Conservation (phyloP, 2,888 invertebrate genomes). For the Drosophila nr. perissopoda region DNA sequence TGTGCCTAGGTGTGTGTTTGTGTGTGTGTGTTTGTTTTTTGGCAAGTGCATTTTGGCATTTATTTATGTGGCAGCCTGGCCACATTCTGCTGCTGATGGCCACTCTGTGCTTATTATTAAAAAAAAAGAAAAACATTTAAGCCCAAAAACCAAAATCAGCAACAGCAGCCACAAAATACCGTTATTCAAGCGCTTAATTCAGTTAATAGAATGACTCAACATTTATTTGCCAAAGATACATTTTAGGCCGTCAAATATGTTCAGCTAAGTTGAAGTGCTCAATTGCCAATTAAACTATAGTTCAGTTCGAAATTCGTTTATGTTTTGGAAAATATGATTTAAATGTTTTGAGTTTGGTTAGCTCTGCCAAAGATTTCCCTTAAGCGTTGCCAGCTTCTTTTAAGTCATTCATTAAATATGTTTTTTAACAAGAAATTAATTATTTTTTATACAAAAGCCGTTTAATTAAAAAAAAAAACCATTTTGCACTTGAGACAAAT, state of each 20-base stretch:
- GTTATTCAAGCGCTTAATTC: not conserved
- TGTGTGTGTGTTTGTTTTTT: constrained; percentile 37
- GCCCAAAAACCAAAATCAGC: constrained; percentile 15
- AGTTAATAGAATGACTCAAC: not conserved
- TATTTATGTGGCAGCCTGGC: constrained; percentile 64
- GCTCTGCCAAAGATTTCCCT: not conserved
- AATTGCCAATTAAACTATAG: not conserved
- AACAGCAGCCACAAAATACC: constrained; percentile 32
- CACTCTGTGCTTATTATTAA: constrained; percentile 47
- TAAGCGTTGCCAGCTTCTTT: not conserved
- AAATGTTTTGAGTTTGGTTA: not conserved
- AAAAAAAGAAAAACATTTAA: constrained; percentile 54
- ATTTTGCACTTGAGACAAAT: not conserved
- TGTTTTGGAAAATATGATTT: too few species aligned
- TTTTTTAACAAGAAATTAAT: not conserved
- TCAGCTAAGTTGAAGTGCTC: not conserved
- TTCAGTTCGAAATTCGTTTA: not conserved
- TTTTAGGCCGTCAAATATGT: not conserved
- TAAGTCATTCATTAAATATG: not conserved
- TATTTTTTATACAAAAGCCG: not conserved
- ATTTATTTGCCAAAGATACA: not conserved
- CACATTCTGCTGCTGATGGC: constrained; percentile 41
- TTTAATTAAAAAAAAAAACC: not conserved
- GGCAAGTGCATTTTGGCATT: constrained; percentile 74
- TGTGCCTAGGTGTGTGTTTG: constrained; percentile 18